These are phyloP conservation scores for Phrynosoma blainvillii DNA, from an alignment of 2,113 vertebrate genomes.

Conservation along the genomic window DNA sequence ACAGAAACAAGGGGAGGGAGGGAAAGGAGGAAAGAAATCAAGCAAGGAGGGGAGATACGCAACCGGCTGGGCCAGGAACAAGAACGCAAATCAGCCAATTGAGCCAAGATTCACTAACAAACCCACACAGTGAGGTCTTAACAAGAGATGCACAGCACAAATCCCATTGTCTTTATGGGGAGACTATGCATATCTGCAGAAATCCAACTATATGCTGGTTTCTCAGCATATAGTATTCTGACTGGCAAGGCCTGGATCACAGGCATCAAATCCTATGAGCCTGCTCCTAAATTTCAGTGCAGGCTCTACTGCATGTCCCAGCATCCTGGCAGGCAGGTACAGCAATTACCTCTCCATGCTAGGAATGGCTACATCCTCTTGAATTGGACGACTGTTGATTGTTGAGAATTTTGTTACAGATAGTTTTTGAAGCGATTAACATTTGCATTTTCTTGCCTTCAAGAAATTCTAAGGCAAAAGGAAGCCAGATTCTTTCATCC, in stretches of 20 bases:
- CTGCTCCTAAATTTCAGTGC: too few relatives aligned
- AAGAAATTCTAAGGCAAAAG: too few relatives aligned
- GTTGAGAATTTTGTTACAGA: too few relatives aligned
- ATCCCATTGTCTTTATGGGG: constrained; percentile 28
- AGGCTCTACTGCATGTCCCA: too few relatives aligned
- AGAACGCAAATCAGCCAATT: not conserved
- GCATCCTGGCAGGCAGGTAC: too few relatives aligned
- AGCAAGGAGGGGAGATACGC: constrained; percentile 19
- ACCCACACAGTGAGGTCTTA: constrained; percentile 38
- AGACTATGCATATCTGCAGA: constrained; percentile 38
- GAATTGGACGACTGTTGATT: too few relatives aligned
- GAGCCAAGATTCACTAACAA: constrained; percentile 33
- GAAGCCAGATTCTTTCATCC: not conserved
- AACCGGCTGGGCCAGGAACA: constrained; percentile 7
- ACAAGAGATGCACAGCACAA: constrained; percentile 56
- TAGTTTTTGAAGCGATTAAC: too few relatives aligned
- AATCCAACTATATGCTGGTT: constrained; percentile 33
- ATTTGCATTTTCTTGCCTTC: too few relatives aligned
- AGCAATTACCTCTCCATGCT: too few relatives aligned
- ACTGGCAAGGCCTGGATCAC: not conserved
- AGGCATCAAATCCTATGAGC: too few relatives aligned
- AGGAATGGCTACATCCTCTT: too few relatives aligned
- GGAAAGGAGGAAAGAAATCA: constrained; percentile 31
- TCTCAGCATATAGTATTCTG: constrained; percentile 44
- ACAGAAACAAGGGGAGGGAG: constrained; percentile 48